Evolutionary conservation across 1,140 invertebrate genomes (phyloP), one percentile per base, ranked within the genome.

Genomic region (Helicoverpa armigera): DNA sequence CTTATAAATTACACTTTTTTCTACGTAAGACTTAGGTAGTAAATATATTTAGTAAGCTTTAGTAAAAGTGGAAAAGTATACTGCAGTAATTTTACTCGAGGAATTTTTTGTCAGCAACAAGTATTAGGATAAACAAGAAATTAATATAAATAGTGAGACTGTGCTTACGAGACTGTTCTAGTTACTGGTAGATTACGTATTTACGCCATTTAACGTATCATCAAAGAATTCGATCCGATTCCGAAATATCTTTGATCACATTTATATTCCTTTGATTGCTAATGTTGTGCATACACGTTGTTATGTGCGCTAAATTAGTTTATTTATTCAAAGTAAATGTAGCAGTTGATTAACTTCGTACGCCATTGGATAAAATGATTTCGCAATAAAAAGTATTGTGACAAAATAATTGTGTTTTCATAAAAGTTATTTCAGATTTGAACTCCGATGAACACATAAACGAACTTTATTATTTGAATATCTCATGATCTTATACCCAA

Each of bases 1-100:
- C 53, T 73, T 54, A 73, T 70, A 70, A 70, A 54, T 56, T 73
- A 29, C 53, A 53, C 23, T 29, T 29, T 63, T 12, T 50, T 23
- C 51, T 54, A 70, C 50, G 12, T 14, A 53, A 23, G 18, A 67
- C n/a, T 67, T n/a, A 43, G n/a, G 31, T 35, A 43, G 35, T 43
- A 43, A 43, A 3, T 43, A 3, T 43, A 43, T 43, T 43, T 43
- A 43, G 35, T 9, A 43, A 43, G 23, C 23, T 23, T 23, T 23
- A 23, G 23, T 23, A 23, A 23, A 23, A 23, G 23, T 23, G 23
- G 23, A 23, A 23, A 23, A 23, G 23, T 23, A 23, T 9, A 43
- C 35, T 43, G 5, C 35, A 7, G 35, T 5, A 1, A 43, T 9
- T 43, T 43, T 43, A 43, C 35, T 43, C 35, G 5, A 43, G 5